Evolutionary conservation across 1,140 invertebrate genomes (phyloP), one percentile per base, ranked within the genome.

Genomic region (Charaxes varanes): DNA sequence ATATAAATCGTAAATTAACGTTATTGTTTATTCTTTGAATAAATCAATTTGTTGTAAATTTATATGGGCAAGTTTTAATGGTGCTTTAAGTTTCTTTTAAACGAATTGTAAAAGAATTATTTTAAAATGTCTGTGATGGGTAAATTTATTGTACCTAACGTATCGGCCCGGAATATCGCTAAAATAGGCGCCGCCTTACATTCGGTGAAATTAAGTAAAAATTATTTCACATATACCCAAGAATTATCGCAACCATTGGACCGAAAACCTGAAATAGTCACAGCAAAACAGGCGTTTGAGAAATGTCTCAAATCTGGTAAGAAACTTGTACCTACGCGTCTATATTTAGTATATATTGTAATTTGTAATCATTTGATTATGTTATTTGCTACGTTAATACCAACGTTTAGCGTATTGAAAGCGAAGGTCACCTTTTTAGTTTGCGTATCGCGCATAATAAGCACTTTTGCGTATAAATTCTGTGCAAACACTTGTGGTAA

Each of bases 231-330:
- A 10, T 86, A 87, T 34, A 79, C 84, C 8, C 78, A 83, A 41
- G 85, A 86, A 41, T 54, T 87, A 40, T 83, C 86, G 5, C 87
- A 88, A 65, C 86, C 86, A 30, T 62, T 87, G 38, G 65, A 77
- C 17, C 62, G 84, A 7, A 78, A 83, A 36, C 86, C 86, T 1
- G 80, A 85, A 53, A 77, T 67, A 53, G 56, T 86, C 2, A 68
- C 67, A n/a, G 72, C 84, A 5, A 79, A 85, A 23, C 71, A 86
- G 44, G 87, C 85, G 1, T 83, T 85, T 31, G 77, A 87, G 7
- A 71, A 72, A 76, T 84, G 77, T 51, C 73, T 88, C 17, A 85
- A 88, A 66, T 87, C 87, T 14, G 86, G 87, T 88, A 60, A 66
- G 70, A 31, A 17, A n/a, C n/a, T n/a, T n/a, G n/a, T n/a, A n/a